Base-by-base conservation (phyloP, 2,113 vertebrate species). In the Arothron firmamentum region DNA sequence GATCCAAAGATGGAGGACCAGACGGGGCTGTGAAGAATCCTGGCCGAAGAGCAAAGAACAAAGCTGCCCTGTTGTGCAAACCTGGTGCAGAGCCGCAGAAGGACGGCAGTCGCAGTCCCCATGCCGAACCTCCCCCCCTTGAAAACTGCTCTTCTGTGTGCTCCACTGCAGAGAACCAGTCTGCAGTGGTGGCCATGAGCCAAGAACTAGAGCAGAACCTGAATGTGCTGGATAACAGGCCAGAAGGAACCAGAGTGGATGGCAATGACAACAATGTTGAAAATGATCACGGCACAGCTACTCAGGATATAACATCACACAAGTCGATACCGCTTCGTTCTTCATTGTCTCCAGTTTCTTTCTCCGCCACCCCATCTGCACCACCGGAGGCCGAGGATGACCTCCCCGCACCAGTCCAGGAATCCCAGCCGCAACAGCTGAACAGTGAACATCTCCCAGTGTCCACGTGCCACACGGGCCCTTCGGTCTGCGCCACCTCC, bases 361-460 rank as follows among this genome's bases (percentile, higher is more conserved):
- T 64, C 50, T 76, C 74, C 21, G 62, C 70, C 23, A 65, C 74
- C 56, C 13, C 55, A 52, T 72, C 56, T 59, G 56, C 56, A 55
- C 82, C 81, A 21, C 38, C 45, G 19, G 62, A 80, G 52, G 54
- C 79, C 45, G 81, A 80, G 3, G 77, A 86, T 42, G 79, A 87
- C 46, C 90, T 92, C 59, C 76, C 85, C 25, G 83, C 84, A 41
- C 89, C 89, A 2, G 71, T 91, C 51, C 90, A 92, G 72, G 90
- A 91, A 81, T 90, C 90, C 56, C 89, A 89, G 53, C 76, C 85
- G 38, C 62, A 50, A 38, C 45, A 74, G 23, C 65, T 65, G 52
- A 49, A 58, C n/a, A 67, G 78, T 48, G 56, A 73, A 52, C 72
- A 74, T 21, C 62, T 77, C 56, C 52, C 70, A 28, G 21, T 47